These are phyloP conservation scores for Cyrtonyx montezumae DNA, from an alignment of 2,113 vertebrate genomes.

Conservation along the genomic window DNA sequence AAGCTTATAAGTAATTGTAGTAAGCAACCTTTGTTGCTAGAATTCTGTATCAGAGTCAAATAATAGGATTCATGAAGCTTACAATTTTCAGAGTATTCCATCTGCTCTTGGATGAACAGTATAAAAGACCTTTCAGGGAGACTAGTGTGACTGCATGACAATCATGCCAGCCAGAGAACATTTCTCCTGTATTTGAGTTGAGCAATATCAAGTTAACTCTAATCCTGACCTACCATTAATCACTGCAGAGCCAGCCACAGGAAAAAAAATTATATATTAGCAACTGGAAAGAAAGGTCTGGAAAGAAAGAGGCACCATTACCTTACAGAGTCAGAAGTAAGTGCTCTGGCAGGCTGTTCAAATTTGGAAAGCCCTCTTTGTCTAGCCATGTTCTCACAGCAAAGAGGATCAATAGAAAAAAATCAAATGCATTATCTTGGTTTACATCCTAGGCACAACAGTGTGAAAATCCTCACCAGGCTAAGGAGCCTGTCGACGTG, in stretches of 20 bases:
- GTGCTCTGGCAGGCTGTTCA: conserved; percentile 32
- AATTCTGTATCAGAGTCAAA: conserved; percentile 2
- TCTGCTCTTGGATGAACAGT: neutral
- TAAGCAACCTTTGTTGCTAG: neutral
- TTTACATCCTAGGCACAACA: conserved; percentile 74
- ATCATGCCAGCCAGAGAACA: neutral
- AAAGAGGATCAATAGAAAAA: conserved; percentile 75
- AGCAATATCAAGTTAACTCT: conserved; percentile 24
- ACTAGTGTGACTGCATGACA: neutral
- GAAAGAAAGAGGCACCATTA: neutral
- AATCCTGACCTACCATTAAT: conserved; percentile 45
- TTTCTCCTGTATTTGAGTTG: neutral
- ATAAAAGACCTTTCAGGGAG: conserved; percentile 21
- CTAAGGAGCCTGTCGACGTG: neutral
- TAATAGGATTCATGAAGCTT: neutral
- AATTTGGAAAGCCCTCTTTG: conserved; percentile 41
- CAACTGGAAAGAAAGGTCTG: conserved; percentile 9
- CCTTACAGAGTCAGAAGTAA: conserved; percentile 40
- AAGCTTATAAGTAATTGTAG: neutral
- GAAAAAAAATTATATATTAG: neutral
- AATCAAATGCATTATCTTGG: conserved; percentile 80
- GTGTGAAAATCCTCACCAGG: conserved; percentile 67
- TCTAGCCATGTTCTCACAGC: conserved; percentile 44
- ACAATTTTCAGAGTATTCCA: conserved; percentile 22
- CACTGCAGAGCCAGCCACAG: neutral